Evolutionary conservation across 2,888 invertebrate genomes (phyloP).

Genomic region (Coelopa pilipes): DNA sequence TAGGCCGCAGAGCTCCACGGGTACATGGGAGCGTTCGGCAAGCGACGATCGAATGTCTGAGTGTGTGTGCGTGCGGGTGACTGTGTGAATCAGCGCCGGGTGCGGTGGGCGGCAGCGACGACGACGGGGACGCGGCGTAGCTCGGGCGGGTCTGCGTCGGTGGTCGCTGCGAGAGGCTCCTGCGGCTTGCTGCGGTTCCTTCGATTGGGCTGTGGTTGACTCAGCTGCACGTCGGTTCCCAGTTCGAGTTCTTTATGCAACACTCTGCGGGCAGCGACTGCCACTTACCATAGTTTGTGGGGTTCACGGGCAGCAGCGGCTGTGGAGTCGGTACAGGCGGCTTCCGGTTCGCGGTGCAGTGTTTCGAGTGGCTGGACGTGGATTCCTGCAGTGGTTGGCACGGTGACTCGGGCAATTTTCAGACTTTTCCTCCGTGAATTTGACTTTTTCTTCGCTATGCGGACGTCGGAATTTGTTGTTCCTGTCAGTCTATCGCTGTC

Average conservation of each 20-base stretch:
- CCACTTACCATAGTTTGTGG: constrained; percentile 30
- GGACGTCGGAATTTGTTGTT: no score
- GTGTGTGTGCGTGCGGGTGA: constrained; percentile 9
- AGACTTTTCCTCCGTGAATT: constrained; percentile 24
- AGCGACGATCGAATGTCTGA: not conserved
- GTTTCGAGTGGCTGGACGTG: not conserved
- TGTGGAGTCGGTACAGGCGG: not conserved
- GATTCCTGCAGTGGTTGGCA: constrained; percentile 7
- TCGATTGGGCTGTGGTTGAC: not conserved
- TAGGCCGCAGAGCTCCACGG: constrained; percentile 65
- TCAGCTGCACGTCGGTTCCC: not conserved
- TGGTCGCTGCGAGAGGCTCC: constrained; percentile 31
- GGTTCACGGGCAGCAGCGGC: not conserved
- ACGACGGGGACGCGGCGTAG: not conserved
- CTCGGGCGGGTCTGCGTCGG: not conserved
- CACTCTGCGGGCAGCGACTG: constrained; percentile 9
- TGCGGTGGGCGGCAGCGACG: not conserved
- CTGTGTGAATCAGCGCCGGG: not conserved
- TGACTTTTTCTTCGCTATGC: constrained; percentile 19
- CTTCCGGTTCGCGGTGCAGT: no score
- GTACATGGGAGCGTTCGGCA: constrained; percentile 55
- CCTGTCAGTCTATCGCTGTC: constrained; percentile 4
- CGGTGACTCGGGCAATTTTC: constrained; percentile 20
- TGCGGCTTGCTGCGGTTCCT: constrained; percentile 3
- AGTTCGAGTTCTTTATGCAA: constrained; percentile 32